Evolutionary conservation across 1,140 invertebrate species (phyloP), one percentile per base, ranked within the genome.

Genomic region (Pseudomyrmex dendroicus): DNA sequence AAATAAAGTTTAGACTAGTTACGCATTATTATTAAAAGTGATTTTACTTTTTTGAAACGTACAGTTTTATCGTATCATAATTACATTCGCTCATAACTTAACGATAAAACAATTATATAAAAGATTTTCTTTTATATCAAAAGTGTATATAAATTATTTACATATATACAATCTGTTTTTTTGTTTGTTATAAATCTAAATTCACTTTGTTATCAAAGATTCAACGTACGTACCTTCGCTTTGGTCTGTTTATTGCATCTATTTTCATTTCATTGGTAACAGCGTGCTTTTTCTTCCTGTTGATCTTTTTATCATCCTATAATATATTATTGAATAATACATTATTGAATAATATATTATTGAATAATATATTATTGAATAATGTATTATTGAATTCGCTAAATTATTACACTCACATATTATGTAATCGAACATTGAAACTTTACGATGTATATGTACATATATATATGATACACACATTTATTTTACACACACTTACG

Each of bases 401-500:
- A 25, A 70, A 4, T 22, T 66, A 4, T 66, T 22, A 8, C 1
- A 7, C 44, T 9, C 62, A 63, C 7, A 50, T 7, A 50, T 17
- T 25, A 2, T 17, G 0, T 3, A 25, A 59, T n/a, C 52, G 7
- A 1, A 15, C n/a, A 0, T 12, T 25, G 7, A 25, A 9, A 74
- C 13, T 63, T 35, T 17, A n/a, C 22, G 9, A 22, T 22, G 17
- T 9, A 2, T 12, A 50, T 50, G 8, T 12, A 35, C 12, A 48
- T 2, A 12, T 20, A 63, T 12, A 25, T 62, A 57, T 74, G 5
- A 25, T 1, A 57, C 48, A 9, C 12, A 44, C 46, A 44, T 52
- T 46, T 46, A 66, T 64, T 56, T 44, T 46, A 67, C 9, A 56
- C 44, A 52, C 57, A 22, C 57, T 35, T 83, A 93, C 96, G 91